These are phyloP conservation scores for Eubucco bourcierii DNA, from an alignment of 2,113 vertebrate genomes.

Conservation along the genomic window DNA sequence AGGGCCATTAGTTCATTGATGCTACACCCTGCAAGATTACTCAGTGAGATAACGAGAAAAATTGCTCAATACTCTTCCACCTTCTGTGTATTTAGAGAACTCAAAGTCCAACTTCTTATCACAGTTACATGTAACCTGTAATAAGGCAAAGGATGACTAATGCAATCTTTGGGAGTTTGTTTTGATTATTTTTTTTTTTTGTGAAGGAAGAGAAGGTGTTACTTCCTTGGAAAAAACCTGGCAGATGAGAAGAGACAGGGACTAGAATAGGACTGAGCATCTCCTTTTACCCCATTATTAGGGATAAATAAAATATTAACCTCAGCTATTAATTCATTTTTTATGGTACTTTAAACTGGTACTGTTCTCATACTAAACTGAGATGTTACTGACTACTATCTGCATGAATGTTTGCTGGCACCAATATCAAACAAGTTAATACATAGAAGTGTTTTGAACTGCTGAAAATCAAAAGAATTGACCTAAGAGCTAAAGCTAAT, in stretches of 20 bases:
- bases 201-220: background rate
- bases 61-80: background rate
- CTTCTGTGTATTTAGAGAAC: conserved; percentile 19
- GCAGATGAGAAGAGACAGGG: background rate
- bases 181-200: background rate
- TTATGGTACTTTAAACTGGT: background rate
- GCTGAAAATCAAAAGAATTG: accelerated
- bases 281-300: background rate
- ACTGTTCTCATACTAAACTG: background rate
- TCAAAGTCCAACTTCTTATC: conserved; percentile 16
- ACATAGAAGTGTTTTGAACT: background rate
- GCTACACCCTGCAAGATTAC: conserved; percentile 11
- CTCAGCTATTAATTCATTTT: background rate
- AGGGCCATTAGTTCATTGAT: conserved; percentile 24
- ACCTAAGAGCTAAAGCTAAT: background rate
- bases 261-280: background rate
- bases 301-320: background rate
- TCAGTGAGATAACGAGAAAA: background rate
- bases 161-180: background rate
- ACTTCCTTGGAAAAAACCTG: background rate
- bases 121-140: conserved; percentile 5
- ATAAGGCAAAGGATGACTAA: background rate
- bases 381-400: background rate
- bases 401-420: background rate
- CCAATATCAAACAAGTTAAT: background rate